Conservation (phyloP, 2,113 vertebrate genomes). For the Oceanodroma tethys region DNA sequence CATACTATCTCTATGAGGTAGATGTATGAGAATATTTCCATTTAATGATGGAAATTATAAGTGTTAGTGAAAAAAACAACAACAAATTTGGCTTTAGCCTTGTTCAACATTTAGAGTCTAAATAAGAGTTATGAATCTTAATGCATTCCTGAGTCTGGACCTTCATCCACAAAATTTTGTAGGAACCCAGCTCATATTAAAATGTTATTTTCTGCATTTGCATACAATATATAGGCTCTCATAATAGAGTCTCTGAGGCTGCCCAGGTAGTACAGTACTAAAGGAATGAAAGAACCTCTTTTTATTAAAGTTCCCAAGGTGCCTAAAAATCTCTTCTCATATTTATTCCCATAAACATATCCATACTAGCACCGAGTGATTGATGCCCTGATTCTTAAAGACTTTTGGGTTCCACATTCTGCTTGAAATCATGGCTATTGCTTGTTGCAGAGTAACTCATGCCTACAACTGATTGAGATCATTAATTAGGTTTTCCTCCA, state of each 20-base stretch:
- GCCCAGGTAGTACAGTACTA: neutral
- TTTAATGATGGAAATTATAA: neutral
- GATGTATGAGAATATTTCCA: neutral
- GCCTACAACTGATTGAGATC: neutral
- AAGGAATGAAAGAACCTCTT: neutral
- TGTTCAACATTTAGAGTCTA: neutral
- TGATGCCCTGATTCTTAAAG: neutral
- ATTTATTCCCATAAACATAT: neutral
- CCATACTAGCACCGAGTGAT: neutral
- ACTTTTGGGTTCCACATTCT: neutral
- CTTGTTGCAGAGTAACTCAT: neutral
- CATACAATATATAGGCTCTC: neutral
- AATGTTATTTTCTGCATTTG: neutral
- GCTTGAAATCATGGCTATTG: neutral
- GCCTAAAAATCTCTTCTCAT: neutral
- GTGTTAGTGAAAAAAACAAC: neutral
- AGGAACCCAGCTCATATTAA: neutral
- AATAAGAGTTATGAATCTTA: neutral
- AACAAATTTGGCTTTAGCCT: neutral
- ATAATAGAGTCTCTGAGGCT: neutral
- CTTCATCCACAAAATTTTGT: neutral
- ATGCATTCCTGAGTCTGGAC: neutral
- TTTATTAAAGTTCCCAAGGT: neutral
- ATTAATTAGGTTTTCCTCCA: neutral
- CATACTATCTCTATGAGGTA: neutral